These are phyloP conservation scores for Bedellia somnulentella DNA, from an alignment of 2,888 invertebrate genomes.

Conservation along the genomic window DNA sequence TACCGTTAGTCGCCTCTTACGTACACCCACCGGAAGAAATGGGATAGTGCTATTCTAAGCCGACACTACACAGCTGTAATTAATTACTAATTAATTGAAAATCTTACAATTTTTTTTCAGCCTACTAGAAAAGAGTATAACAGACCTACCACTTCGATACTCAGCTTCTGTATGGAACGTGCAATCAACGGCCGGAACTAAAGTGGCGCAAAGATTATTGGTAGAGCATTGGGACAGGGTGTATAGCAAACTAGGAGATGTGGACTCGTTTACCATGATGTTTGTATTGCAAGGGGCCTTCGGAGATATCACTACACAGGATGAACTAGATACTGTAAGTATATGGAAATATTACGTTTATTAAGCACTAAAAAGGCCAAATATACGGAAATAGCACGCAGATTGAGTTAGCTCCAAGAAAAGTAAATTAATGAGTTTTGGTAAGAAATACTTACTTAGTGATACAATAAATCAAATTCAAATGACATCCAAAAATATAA, in stretches of 20 bases:
- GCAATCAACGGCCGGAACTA: slow-evolving; percentile 45
- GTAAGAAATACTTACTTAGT: too few species aligned
- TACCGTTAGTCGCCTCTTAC: too few species aligned
- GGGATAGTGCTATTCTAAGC: too few species aligned
- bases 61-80: too few species aligned
- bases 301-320: slow-evolving; percentile 25
- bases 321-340: slow-evolving; percentile 33
- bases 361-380: too few species aligned
- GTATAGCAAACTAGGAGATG: slow-evolving; percentile 24
- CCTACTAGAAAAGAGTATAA: slow-evolving; percentile 35
- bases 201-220: slow-evolving; percentile 75
- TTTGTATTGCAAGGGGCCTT: slow-evolving; percentile 34
- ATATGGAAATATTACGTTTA: too few species aligned
- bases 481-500: too few species aligned
- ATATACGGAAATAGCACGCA: too few species aligned
- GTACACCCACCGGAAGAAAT: too few species aligned
- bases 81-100: background rate
- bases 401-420: too few species aligned
- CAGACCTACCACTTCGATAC: slow-evolving; percentile 39
- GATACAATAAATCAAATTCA: too few species aligned
- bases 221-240: slow-evolving; percentile 70
- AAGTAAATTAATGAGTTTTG: too few species aligned
- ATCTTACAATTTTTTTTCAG: slow-evolving; percentile 15
- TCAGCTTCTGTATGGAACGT: slow-evolving; percentile 37
- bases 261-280: slow-evolving; percentile 43